Conservation (phyloP, 2,797 vertebrate genomes). For the Chlorospingus flavigularis region DNA sequence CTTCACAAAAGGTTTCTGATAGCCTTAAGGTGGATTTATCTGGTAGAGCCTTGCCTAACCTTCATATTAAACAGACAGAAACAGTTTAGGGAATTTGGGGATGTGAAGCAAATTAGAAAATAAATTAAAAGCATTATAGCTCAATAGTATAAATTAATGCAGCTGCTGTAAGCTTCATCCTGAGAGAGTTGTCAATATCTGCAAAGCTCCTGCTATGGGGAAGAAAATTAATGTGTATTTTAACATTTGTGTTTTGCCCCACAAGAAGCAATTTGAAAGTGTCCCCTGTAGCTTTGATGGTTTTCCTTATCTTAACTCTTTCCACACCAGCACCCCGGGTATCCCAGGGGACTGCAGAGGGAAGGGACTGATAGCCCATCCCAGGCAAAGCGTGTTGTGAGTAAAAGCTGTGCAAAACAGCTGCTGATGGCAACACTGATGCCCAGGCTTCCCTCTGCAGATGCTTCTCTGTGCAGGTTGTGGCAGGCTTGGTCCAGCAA, state of each 20-base stretch:
- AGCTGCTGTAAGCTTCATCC: conserved; percentile 57
- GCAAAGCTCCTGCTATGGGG: conserved; percentile 42
- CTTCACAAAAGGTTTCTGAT: conserved; percentile 71
- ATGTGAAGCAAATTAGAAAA: conserved; percentile 71
- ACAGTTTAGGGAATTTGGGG: conserved; percentile 67
- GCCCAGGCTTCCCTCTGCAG: background rate
- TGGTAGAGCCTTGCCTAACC: conserved; percentile 63
- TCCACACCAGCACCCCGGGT: background rate
- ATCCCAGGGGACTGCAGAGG: background rate
- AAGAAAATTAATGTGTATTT: conserved; percentile 58
- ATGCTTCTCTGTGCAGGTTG: background rate
- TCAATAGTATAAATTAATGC: conserved; percentile 70
- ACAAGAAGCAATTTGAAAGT: conserved; percentile 36
- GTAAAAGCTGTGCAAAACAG: background rate
- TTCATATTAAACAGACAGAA: conserved; percentile 65
- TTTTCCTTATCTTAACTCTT: conserved; percentile 55
- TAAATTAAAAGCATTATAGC: conserved; percentile 72
- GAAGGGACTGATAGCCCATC: background rate
- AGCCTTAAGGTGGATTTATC: conserved; percentile 73
- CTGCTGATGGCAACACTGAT: background rate
- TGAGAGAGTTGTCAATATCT: conserved; percentile 70
- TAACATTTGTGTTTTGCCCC: conserved; percentile 39
- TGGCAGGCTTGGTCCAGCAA: background rate
- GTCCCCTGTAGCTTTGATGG: conserved; percentile 38
- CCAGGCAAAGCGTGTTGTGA: background rate